Percentiles rank a stretch among this genome's conserved stretches.
Conservation (phyloP, 2,888 invertebrate species). For the Meiosimyza platycephala region DNA sequence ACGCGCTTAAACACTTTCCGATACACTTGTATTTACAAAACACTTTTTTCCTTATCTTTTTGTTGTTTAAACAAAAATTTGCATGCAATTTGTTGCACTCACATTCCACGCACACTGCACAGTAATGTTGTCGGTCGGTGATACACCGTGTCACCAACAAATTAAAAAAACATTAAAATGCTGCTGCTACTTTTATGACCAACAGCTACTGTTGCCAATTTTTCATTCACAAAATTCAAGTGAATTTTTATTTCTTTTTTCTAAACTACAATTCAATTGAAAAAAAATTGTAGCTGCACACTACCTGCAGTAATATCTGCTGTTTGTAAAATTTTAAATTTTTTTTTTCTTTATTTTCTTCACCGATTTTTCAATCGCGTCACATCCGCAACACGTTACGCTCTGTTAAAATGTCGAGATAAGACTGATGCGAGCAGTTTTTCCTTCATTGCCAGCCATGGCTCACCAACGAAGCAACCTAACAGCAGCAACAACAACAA, state of each 20-base stretch:
- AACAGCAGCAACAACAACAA: conserved; percentile 6
- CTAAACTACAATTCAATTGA: not conserved
- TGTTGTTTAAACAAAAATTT: conserved; percentile 3
- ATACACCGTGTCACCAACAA: not conserved
- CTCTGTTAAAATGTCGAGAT: conserved; percentile 49
- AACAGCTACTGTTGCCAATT: conserved; percentile 1
- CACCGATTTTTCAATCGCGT: not conserved
- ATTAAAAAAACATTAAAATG: not conserved
- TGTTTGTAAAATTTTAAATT: not conserved
- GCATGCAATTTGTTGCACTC: conserved; percentile 11
- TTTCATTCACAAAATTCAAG: conserved; percentile 23
- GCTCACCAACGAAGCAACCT: not conserved
- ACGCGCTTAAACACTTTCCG: not conserved
- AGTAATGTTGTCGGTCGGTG: not conserved
- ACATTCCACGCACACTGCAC: not conserved
- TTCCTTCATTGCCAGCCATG: conserved; percentile 6
- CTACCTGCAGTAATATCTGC: not conserved
- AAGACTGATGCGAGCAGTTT: conserved; percentile 47
- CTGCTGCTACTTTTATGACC: not conserved
- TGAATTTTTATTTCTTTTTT: not conserved
- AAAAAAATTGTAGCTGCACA: not conserved
- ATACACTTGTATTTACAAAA: conserved; percentile 13
- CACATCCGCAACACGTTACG: conserved; percentile 36
- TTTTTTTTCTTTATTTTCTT: no score
- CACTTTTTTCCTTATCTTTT: not conserved